Percentiles rank a stretch among this genome's conserved stretches.
These are phyloP conservation scores for Temnothorax curvispinosus DNA, from an alignment of 1,140 invertebrate species.

Conservation along the genomic window DNA sequence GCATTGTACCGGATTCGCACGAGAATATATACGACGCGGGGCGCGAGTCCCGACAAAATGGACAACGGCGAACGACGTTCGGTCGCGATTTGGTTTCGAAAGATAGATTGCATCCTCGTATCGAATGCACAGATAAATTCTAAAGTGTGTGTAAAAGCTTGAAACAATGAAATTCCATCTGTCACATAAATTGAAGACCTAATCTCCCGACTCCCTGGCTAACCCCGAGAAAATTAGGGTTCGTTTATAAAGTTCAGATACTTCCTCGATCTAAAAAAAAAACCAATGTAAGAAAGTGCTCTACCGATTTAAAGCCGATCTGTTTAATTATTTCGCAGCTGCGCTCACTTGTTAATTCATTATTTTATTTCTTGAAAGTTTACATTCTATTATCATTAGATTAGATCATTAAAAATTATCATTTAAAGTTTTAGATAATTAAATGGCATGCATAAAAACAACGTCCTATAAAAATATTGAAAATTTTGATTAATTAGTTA, in stretches of 20 bases:
- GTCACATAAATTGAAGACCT: background rate
- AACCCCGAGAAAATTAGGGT: background rate
- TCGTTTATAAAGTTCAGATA: no score
- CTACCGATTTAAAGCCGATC: background rate
- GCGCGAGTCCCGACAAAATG: background rate
- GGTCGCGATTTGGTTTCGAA: background rate
- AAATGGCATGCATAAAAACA: background rate
- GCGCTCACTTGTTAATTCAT: background rate
- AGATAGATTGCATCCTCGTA: constrained; percentile 22
- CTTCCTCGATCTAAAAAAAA: background rate
- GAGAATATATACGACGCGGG: background rate
- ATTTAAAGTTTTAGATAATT: constrained; percentile 20
- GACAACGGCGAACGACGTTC: background rate
- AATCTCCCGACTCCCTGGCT: background rate
- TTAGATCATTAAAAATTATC: background rate
- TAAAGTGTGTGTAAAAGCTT: background rate
- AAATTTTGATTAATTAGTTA: background rate
- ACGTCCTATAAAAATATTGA: background rate
- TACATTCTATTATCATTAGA: background rate
- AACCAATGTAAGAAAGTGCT: no score
- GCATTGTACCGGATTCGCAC: constrained; percentile 49
- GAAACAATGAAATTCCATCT: background rate
- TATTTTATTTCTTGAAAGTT: background rate
- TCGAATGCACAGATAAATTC: background rate
- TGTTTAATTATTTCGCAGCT: background rate